Conservation (phyloP, 2,888 invertebrate genomes). For the Mythimna ferrago region DNA sequence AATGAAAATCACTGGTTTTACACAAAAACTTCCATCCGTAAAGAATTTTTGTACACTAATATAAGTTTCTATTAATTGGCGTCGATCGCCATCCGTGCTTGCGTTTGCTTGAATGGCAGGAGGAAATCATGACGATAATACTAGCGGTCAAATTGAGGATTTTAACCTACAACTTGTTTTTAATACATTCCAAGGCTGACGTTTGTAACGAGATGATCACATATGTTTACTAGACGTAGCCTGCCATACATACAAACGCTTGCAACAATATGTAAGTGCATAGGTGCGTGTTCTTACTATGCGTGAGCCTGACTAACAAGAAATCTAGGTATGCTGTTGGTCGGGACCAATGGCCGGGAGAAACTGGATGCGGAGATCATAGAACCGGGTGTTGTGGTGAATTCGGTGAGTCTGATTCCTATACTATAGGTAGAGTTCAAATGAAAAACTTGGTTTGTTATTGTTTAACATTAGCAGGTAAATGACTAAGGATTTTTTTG, state of each 20-base stretch:
- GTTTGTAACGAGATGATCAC: slow-evolving; percentile 16
- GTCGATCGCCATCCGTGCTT: not conserved
- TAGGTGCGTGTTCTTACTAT: not conserved
- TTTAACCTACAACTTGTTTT: slow-evolving; percentile 23
- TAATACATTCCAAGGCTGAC: slow-evolving; percentile 27
- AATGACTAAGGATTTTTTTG: too few species aligned
- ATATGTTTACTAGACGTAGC: not conserved
- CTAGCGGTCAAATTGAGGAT: slow-evolving; percentile 21
- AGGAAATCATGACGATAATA: not conserved
- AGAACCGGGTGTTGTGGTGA: not conserved
- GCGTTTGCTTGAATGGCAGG: slow-evolving; percentile 10
- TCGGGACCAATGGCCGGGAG: not conserved
- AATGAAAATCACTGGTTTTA: not conserved
- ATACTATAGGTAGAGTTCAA: too few species aligned
- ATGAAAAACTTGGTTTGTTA: too few species aligned
- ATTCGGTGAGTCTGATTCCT: not conserved
- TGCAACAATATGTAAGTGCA: not conserved
- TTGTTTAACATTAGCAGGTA: too few species aligned
- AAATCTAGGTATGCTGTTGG: not conserved
- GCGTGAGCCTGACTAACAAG: not conserved
- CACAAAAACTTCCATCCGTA: not conserved
- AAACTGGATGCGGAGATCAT: not conserved
- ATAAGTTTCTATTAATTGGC: not conserved
- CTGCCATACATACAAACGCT: not conserved
- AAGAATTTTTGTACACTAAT: not conserved